Evolutionary conservation across 2,113 vertebrate species (phyloP).

Genomic region (Gymnogyps californianus): DNA sequence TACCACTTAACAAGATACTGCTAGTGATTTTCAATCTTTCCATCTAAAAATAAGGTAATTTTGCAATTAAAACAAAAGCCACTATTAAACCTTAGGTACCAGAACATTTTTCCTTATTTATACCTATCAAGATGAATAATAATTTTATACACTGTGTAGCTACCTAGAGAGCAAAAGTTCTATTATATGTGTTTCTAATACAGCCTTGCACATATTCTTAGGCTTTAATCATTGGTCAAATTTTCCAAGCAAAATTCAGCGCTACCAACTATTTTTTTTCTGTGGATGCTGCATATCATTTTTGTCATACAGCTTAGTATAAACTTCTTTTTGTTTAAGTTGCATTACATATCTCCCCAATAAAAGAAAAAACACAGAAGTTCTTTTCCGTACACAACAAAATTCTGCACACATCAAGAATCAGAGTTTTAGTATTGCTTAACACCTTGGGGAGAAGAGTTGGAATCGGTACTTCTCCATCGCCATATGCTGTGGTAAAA

Average conservation of each 20-base stretch:
- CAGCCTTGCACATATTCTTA: neutral
- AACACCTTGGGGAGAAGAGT: neutral
- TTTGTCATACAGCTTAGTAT: neutral
- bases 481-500: neutral
- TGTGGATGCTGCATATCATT: neutral
- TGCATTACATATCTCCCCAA: neutral
- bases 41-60: neutral
- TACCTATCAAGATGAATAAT: neutral
- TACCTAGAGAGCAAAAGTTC: neutral
- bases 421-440: neutral
- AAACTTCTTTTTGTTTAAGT: neutral
- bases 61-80: conserved; percentile 26
- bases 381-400: neutral
- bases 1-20: neutral
- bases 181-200: neutral
- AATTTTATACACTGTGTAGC: neutral
- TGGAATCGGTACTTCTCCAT: neutral
- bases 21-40: neutral
- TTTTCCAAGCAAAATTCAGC: neutral
- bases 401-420: neutral
- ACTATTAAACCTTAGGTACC: neutral
- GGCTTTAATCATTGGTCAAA: neutral
- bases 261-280: neutral
- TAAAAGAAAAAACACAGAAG: neutral
- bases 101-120: neutral